Base-by-base conservation (phyloP, 1,140 invertebrate species). In the Drosophila subobscura region DNA sequence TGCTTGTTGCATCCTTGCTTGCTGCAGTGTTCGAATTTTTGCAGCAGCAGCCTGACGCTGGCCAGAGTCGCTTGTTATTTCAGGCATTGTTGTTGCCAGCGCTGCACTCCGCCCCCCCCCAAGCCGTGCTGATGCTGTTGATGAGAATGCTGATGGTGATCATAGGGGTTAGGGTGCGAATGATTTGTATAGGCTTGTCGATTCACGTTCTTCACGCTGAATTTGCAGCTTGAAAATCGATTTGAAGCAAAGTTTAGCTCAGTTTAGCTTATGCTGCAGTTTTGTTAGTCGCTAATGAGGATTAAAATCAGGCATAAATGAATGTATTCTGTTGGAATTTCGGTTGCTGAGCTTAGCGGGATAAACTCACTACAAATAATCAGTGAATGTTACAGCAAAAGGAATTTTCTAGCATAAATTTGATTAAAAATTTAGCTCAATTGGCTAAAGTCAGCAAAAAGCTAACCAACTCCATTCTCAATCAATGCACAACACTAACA, bases 11-110 rank as follows among this genome's bases (percentile, higher is more conserved):
- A 72, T 78, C 10, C 10, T 10, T 10, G 33, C 10, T 37, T 37
- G 33, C 12, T 12, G 33, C 10, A 12, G 3, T 37, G 71, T 56
- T 49, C 37, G 47, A 51, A 58, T 64, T 76, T 75, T 64, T 67
- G 55, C 74, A 67, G 51, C 70, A 64, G 55, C 74, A 67, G 51
- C 70, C 71, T 72, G 81, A 75, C 64, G 56, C 16, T 71, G 53
- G 41, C 50, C 33, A 22, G 20, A 22, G 20, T n/a, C 14, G 56
- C 57, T 74, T 77, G 58, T 74, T 80, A 60, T 77, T 74, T 51
- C 51, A 37, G 64, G 44, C 50, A 45, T 65, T 61, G 51, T 55
- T 79, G 52, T 65, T 46, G 8, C 7, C n/a, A 29, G 29, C 29
- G 49, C 42, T 68, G 45, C 12, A 16, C 12, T 6, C 40, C n/a